Base-by-base conservation (phyloP, 2,888 invertebrate genomes). In the Pegoplata infirma region DNA sequence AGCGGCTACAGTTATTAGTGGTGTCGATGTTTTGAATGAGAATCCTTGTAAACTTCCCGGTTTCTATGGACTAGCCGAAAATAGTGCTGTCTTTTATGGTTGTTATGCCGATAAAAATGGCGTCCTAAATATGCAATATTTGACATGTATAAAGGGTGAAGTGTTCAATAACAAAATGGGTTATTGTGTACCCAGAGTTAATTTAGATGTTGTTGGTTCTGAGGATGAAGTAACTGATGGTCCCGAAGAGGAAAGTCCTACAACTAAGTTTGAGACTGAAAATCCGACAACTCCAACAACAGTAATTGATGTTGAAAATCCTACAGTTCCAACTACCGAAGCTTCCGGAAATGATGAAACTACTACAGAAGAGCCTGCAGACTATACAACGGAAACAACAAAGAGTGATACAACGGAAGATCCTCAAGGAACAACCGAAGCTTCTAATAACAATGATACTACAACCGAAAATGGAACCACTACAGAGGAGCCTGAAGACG, bases 21-120 rank as follows among this genome's bases (percentile, higher is more conserved):
- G 36, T 32, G 77, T 53, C 10, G 28, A 28, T 56, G 14, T 49
- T 32, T 1, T 72, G 1, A 14, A 47, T 4, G 21, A 56, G 3
- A 71, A 68, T 53, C 71, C 80, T 2, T 85, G 86, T 49, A 79
- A 47, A 21, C 28, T 32, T 28, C 55, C 59, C 1, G 85, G 84
- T 3, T 83, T 82, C 19, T 80, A 84, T 67, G 55, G 83, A 1
- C n/a, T 82, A 5, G 63, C 68, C 51, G 81, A 85, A 71, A 82
- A 83, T 56, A 75, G 72, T 7, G 67, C 80, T 0, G 73, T 80
- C 10, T 86, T 82, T 47, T 83, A 83, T 47, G 82, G 76, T 5
- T 86, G 86, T 64, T 82, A 80, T 17, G 44, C 53, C 5, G 69
- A 55, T 4, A 59, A 81, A 40, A 59, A 63, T 17, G 85, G 84